Evolutionary conservation across 2,888 invertebrate genomes (phyloP), one percentile per base, ranked within the genome.

Genomic region (Barypeithes pellucidus): DNA sequence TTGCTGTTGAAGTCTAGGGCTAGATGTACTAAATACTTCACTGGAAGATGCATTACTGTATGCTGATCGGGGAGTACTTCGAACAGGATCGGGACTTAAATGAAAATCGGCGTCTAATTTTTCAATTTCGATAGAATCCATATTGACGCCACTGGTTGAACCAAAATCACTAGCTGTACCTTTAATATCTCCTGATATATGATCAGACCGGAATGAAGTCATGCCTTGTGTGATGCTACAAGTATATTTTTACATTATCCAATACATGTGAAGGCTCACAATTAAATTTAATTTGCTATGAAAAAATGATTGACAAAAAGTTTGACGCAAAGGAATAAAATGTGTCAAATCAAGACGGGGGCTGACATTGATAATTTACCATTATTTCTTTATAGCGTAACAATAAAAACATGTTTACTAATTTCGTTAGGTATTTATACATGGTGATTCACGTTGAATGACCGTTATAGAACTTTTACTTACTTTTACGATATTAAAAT

Each of bases 71-170:
- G 67, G 52, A 14, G 47, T 50, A 24, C n/a, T 47, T 36, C 57
- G 9, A 39, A 57, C 16, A 8, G 54, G 18, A 4, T 54, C 66
- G 20, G 18, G 59, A 24, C 39, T 57, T n/a, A 70, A 54, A 22
- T 68, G 73, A 62, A 73, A 74, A n/a, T 73, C 73, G 3, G 47
- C 66, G 8, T 73, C 72, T 41, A 76, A n/a, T 20, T 65, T 71
- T 43, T 47, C 57, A 16, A 74, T 22, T 33, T 69, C 72, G 54
- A 33, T 24, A 5, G 24, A 12, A 33, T 59, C 59, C 72, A 72
- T 60, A 18, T 65, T 60, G 24, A 67, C 33, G 7, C 50, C 61
- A 50, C 61, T 72, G 39, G 67, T 61, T n/a, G 67, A 72, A 59
- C 47, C n/a, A 29, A 67, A 72, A 20, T 67, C 66, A 60, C 52